phyloP scores from a whole-genome alignment of 2,888 invertebrate genomes.

The Brachyptera risi region DNA sequence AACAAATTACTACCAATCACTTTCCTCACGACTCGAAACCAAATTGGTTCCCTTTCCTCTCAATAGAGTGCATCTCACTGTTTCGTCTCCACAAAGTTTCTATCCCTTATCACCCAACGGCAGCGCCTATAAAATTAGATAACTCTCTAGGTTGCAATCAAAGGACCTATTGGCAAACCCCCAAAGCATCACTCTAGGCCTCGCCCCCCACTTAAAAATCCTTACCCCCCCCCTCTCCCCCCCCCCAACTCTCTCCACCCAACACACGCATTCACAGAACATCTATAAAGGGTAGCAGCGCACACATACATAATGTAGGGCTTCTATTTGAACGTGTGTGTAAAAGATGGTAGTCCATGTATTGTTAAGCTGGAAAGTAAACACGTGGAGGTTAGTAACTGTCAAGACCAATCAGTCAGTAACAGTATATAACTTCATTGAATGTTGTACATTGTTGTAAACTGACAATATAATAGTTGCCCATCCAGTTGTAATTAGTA shows the following conservation, averaged over 20 bases:
- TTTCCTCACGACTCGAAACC: too few species aligned
- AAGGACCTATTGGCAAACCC: not conserved
- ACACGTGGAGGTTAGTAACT: conserved; percentile 25
- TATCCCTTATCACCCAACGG: not conserved
- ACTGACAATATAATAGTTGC: not conserved
- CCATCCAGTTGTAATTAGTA: not conserved
- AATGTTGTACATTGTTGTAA: not conserved
- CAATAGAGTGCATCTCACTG: too few species aligned
- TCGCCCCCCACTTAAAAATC: too few species aligned
- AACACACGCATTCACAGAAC: not conserved
- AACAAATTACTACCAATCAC: too few species aligned
- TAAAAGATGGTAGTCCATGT: not conserved
- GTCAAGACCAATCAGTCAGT: conserved; percentile 19
- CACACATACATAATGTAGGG: not conserved
- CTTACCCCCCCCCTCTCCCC: not conserved
- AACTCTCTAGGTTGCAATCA: not conserved
- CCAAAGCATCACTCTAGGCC: too few species aligned
- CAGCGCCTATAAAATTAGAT: not conserved
- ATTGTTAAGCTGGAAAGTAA: not conserved
- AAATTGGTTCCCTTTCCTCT: too few species aligned
- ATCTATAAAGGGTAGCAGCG: conserved; percentile 2
- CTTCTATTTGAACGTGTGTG: conserved; percentile 6
- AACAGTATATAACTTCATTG: too few species aligned
- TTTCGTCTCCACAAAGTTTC: too few species aligned
- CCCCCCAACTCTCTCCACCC: not conserved